Conservation (phyloP, 2,113 vertebrate species). For the Psilopogon haemacephalus region DNA sequence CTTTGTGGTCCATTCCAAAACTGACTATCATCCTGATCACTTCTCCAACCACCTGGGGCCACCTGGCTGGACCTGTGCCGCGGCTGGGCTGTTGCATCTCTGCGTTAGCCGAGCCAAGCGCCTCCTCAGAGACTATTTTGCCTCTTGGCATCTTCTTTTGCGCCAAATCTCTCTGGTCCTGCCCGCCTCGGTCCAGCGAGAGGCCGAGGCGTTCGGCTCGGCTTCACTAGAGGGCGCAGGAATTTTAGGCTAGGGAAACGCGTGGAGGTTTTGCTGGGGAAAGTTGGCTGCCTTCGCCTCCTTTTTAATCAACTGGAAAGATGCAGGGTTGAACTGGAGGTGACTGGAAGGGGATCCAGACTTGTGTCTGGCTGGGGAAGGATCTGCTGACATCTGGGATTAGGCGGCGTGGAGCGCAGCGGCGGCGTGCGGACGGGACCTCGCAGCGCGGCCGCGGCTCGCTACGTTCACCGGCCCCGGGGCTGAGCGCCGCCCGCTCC, state of each 20-base stretch:
- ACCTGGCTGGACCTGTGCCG: fast-evolving
- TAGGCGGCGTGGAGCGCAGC: constrained; percentile 27
- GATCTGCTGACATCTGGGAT: constrained; percentile 64
- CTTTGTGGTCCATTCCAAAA: too few species aligned
- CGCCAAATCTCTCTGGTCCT: neutral
- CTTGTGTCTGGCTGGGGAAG: constrained; percentile 61
- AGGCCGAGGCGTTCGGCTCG: neutral
- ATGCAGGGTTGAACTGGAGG: constrained; percentile 66
- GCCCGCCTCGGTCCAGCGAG: neutral
- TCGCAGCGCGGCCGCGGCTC: neutral
- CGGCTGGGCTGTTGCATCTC: neutral
- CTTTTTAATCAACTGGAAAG: constrained; percentile 72
- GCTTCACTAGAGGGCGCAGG: constrained; percentile 79
- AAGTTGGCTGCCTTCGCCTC: constrained; percentile 43
- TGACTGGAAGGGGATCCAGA: constrained; percentile 69
- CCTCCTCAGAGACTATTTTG: neutral
- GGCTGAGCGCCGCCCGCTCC: neutral
- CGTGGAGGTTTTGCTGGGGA: neutral
- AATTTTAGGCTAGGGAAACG: constrained; percentile 54
- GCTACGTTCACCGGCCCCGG: too few species aligned
- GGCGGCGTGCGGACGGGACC: neutral
- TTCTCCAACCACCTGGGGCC: too few species aligned
- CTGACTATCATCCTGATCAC: neutral
- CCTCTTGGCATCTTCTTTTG: neutral
- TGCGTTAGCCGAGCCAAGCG: neutral